Base-by-base conservation (phyloP, 2,888 invertebrate genomes). In the Drosophila atripex region DNA sequence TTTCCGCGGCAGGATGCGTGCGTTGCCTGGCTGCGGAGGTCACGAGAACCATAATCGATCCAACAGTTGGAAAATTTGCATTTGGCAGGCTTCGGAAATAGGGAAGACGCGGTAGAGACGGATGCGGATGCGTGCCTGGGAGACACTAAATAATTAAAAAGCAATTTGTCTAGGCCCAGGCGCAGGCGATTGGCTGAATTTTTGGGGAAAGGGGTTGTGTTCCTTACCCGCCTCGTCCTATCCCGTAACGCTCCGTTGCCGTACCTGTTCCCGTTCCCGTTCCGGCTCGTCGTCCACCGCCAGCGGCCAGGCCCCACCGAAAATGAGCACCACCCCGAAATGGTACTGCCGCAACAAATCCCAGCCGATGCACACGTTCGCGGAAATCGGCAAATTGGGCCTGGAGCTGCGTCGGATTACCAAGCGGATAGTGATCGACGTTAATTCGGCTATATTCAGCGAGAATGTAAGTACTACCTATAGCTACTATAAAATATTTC, bases 311-410 rank as follows among this genome's bases (percentile, higher is more conserved):
- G 71, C 66, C 51, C 58, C 64, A 51, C 68, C 70, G 58, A 80
- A 87, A 77, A 90, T 90, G 90, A 89, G 84, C 78, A 87, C 89
- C 52, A 90, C 90, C 55, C 90, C 90, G 52, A 90, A 90, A 84
- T 86, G 90, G 90, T 88, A 89, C 78, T 88, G 91, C 87, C 89
- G 90, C 84, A 87, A 88, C 77, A 86, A 91, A 88, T 89, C 88
- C 79, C 88, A 89, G 77, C 88, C 90, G 56, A 83, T 90, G 75
- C 89, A 89, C 80, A 88, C 88, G 65, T 91, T 91, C 79, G 80
- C 80, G 60, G 89, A 89, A 80, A 89, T 90, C 39, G 85, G 80
- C 53, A 89, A 89, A 68, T 74, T 91, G 60, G 90, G 90, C 66
- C 76, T 89, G 63, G 90, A 91, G 54, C 72, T 91, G 66, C 86